A percentile compares a stretch with the other conserved stretches of the same genome.
Evolutionary conservation across 2,113 vertebrate genomes (phyloP).

Genomic region (Porphyrio hochstetteri): DNA sequence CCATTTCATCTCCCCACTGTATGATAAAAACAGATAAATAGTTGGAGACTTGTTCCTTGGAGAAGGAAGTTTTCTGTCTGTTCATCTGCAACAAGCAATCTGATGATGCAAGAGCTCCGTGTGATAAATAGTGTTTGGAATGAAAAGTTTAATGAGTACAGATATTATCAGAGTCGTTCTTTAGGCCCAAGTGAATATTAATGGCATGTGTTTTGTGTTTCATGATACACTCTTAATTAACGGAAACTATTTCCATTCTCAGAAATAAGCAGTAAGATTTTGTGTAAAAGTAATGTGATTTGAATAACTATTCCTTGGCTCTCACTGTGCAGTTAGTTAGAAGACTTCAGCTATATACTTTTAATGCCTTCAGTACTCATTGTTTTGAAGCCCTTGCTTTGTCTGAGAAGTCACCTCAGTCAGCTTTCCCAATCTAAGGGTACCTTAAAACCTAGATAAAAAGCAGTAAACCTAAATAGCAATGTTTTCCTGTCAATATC

Average conservation of each 20-base stretch:
- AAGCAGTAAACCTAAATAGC: background rate
- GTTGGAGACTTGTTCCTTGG: background rate
- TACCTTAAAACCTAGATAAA: background rate
- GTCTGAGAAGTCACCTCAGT: background rate
- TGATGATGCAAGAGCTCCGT: background rate
- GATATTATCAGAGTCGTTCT: constrained; percentile 20
- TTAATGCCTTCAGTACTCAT: background rate
- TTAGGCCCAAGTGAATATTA: constrained; percentile 16
- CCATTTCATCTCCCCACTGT: background rate
- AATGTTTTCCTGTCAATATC: background rate
- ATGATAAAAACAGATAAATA: background rate
- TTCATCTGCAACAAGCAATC: background rate
- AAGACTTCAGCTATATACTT: background rate
- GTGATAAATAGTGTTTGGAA: background rate
- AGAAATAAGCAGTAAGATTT: background rate
- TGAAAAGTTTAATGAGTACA: background rate
- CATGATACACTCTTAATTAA: background rate
- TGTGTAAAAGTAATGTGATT: background rate
- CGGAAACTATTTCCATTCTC: constrained; percentile 5
- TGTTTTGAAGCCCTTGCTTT: background rate
- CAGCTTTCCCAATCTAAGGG: background rate
- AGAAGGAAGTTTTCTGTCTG: background rate
- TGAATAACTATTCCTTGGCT: background rate
- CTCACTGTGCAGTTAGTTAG: background rate
- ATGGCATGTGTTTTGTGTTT: constrained; percentile 19